Conservation (phyloP, 2,113 vertebrate genomes). For the Elephantulus edwardii region DNA sequence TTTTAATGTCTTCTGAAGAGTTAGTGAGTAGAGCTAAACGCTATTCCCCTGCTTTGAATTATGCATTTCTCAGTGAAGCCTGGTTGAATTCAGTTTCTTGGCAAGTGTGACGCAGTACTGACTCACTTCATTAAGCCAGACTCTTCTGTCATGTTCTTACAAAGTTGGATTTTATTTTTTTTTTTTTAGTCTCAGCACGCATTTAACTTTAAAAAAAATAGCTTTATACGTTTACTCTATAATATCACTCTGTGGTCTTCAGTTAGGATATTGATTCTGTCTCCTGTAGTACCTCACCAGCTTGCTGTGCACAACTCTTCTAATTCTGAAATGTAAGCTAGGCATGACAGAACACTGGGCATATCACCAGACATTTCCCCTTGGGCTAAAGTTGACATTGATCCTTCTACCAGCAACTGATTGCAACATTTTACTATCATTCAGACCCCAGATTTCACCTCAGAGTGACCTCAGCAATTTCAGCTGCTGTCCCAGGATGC, state of each 20-base stretch:
- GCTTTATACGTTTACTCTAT: not conserved
- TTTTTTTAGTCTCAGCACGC: not conserved
- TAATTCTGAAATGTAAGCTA: not conserved
- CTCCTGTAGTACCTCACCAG: not conserved
- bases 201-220: not conserved
- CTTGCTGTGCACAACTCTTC: not conserved
- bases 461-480: conserved; percentile 6
- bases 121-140: not conserved
- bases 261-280: not conserved
- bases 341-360: not conserved
- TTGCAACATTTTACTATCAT: not conserved
- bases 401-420: not conserved
- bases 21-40: not conserved
- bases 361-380: not conserved
- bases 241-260: not conserved
- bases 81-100: not conserved
- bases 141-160: not conserved
- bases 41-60: not conserved
- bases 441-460: not conserved
- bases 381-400: not conserved
- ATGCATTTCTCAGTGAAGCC: not conserved
- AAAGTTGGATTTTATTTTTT: not conserved
- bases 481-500: conserved; percentile 13
- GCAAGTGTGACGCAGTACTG: not conserved
- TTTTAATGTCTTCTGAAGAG: not conserved